Evolutionary conservation across 2,113 vertebrate genomes (phyloP), one percentile per base, ranked within the genome.

Genomic region (Gambusia holbrooki): DNA sequence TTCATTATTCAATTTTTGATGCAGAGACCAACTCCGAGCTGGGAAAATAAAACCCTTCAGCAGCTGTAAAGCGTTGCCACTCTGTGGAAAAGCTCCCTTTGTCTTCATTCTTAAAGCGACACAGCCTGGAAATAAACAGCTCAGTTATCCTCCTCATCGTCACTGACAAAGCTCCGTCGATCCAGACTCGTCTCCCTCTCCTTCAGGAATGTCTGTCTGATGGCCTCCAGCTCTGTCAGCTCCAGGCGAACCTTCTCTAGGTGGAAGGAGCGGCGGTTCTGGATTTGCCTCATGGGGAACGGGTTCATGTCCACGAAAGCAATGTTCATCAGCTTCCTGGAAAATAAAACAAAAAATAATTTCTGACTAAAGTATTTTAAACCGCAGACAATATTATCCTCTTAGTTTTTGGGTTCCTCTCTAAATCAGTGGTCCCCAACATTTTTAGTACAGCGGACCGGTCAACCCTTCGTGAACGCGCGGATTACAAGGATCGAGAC

Each of bases 271-370:
- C 97, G 95, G 9, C 97, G 95, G 93, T 97, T 99, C 79, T 97
- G 95, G 89, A 99, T 99, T 91, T 97, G 97, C 25, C 96, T 95
- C 91, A 99, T 90, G 0, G 98, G 98, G 79, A 99, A 99, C 0
- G 98, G 98, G 85, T 99, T 99, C 95, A 99, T 97, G 89, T 97
- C 98, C 81, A 94, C 95, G 73, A 99, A 99, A 22, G 98, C 96
- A 58, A 99, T 96, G 67, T 87, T 93, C 92, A 95, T 97, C 76
- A 99, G 93, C 70, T 97, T 99, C 93, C 97, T 99, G 90, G 12
- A 29, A 32, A 51, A 28, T 17, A 28, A 42, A 63, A 71, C 27
- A 12, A 22, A 74, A 62, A 28, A 35, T 1, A 0, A 11, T 54
- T 25, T 29, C 29, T 51, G 7, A 17, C 11, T 68, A 19, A 19